phyloP scores from a whole-genome alignment of 2,888 invertebrate genomes.

The Rhagonycha fulva region DNA sequence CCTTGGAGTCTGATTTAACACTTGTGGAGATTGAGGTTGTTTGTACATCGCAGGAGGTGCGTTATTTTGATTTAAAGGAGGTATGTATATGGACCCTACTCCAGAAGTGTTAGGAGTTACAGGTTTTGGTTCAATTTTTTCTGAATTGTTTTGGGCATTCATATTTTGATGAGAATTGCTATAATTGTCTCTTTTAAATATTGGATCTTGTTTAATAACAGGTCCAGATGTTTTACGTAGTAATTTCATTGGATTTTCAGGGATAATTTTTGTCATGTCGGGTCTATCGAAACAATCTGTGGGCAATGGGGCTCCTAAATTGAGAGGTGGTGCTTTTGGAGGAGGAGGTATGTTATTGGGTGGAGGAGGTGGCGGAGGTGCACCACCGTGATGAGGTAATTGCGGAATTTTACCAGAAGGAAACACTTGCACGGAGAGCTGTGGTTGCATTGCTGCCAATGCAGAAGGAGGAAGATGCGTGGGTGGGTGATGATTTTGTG shows the following conservation, averaged over 20 bases:
- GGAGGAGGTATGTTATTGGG: slow-evolving; percentile 55
- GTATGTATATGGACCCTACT: slow-evolving; percentile 62
- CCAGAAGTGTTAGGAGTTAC: slow-evolving; percentile 42
- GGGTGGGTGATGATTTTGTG: slow-evolving; percentile 46
- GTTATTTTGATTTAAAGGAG: slow-evolving; percentile 48
- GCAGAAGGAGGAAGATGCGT: slow-evolving; percentile 66
- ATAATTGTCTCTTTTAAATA: slow-evolving; percentile 52
- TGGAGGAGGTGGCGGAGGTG: slow-evolving; percentile 53
- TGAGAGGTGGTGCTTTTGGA: slow-evolving; percentile 60
- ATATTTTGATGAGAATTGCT: slow-evolving; percentile 9
- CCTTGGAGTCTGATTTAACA: not conserved
- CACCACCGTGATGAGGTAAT: slow-evolving; percentile 32
- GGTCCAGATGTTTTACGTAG: slow-evolving; percentile 68
- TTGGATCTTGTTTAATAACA: slow-evolving; percentile 26
- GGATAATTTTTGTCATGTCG: slow-evolving; percentile 70
- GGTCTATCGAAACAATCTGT: slow-evolving; percentile 63
- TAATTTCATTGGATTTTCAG: slow-evolving; percentile 72
- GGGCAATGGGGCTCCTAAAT: slow-evolving; percentile 60
- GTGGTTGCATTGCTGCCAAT: slow-evolving; percentile 65
- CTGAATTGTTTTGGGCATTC: slow-evolving; percentile 30
- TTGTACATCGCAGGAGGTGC: slow-evolving; percentile 5
- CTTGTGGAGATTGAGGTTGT: slow-evolving; percentile 2
- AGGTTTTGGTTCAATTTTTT: slow-evolving; percentile 19
- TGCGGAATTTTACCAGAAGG: slow-evolving; percentile 51
- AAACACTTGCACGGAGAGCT: slow-evolving; percentile 68